These are phyloP conservation scores for Schizopygopsis malacanthus DNA, from an alignment of 2,797 vertebrate genomes.

Conservation along the genomic window DNA sequence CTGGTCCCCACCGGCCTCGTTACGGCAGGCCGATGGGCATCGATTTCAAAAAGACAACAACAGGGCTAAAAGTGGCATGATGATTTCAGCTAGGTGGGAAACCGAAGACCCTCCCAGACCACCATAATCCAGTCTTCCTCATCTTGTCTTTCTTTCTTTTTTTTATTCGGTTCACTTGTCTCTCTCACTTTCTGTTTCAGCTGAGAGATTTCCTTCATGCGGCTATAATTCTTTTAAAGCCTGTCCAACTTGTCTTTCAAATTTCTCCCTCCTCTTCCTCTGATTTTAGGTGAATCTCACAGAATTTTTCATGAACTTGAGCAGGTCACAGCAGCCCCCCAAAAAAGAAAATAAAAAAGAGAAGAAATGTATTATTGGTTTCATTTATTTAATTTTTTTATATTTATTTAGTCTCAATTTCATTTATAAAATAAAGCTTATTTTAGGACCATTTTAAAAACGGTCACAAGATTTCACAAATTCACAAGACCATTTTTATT, in stretches of 20 bases:
- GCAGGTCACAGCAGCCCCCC: neutral
- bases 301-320: slow-evolving; percentile 7
- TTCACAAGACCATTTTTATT: too few species aligned
- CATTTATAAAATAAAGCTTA: neutral
- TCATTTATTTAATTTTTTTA: too few species aligned
- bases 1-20: slow-evolving; percentile 45
- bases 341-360: neutral
- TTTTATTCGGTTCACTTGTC: slow-evolving; percentile 24
- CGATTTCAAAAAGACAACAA: slow-evolving; percentile 57
- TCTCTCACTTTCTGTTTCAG: slow-evolving; percentile 29
- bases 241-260: slow-evolving; percentile 10
- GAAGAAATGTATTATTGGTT: neutral
- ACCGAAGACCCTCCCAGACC: slow-evolving; percentile 45
- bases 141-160: slow-evolving; percentile 37
- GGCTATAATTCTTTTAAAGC: slow-evolving; percentile 17
- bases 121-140: slow-evolving; percentile 44
- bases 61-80: slow-evolving; percentile 57
- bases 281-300: slow-evolving; percentile 16
- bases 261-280: neutral
- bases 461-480: too few species aligned
- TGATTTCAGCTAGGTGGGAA: slow-evolving; percentile 59
- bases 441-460: neutral
- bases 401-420: neutral
- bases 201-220: slow-evolving; percentile 20
- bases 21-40: slow-evolving; percentile 53